Conservation (phyloP, 2,888 invertebrate genomes). For the Chloromyia formosa region DNA sequence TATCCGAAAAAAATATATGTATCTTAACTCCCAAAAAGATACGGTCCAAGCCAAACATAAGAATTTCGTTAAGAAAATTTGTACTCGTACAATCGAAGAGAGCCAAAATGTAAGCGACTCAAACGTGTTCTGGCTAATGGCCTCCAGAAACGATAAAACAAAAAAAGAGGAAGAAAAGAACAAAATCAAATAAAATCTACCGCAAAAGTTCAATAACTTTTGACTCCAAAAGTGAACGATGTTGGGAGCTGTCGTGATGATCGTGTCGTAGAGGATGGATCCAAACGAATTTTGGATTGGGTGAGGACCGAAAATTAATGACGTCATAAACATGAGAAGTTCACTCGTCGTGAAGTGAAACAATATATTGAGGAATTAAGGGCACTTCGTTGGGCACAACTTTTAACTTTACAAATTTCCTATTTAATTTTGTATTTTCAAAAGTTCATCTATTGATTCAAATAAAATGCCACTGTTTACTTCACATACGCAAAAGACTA, state of each 20-base stretch:
- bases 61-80: constrained; percentile 23
- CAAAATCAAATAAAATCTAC: constrained; percentile 32
- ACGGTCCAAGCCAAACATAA: background rate
- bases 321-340: constrained; percentile 36
- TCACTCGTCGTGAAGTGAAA: background rate
- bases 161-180: constrained; percentile 28
- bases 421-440: too few species aligned
- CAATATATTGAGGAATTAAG: constrained; percentile 1
- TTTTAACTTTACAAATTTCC: constrained; percentile 28
- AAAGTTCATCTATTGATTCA: too few species aligned
- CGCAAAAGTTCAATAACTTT: constrained; percentile 48
- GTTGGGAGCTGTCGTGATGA: constrained; percentile 5
- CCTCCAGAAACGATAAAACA: constrained; percentile 28
- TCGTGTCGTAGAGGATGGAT: constrained; percentile 20
- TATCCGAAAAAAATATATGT: background rate
- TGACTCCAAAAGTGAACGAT: constrained; percentile 32
- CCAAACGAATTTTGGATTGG: constrained; percentile 45
- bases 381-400: constrained; percentile 13
- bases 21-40: too few species aligned
- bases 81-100: background rate
- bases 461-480: too few species aligned
- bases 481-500: too few species aligned
- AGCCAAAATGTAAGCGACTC: constrained; percentile 4
- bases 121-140: constrained; percentile 40
- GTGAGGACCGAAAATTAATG: constrained; percentile 45